These are phyloP conservation scores for Acholoe squamosa DNA, from an alignment of 2,888 invertebrate species.

Conservation along the genomic window DNA sequence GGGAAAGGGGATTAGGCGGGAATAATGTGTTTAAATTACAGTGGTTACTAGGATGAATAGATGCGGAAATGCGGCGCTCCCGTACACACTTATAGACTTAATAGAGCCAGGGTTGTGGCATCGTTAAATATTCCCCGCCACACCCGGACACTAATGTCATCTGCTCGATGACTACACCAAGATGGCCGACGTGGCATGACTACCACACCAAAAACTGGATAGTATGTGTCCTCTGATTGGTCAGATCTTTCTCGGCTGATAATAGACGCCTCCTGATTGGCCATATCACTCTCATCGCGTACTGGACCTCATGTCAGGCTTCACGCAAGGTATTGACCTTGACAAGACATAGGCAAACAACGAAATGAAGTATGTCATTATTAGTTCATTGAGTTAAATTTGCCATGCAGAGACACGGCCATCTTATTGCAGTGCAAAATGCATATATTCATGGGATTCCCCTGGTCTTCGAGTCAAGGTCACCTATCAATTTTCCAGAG, in stretches of 20 bases:
- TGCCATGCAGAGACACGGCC: too few relatives aligned
- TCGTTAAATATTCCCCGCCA: background rate
- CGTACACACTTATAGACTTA: slow-evolving; percentile 17
- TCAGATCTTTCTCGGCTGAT: background rate
- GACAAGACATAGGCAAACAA: background rate
- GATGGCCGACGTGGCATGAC: background rate
- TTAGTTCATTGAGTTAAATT: too few relatives aligned
- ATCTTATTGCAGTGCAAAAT: too few relatives aligned
- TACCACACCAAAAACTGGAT: background rate
- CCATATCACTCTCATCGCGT: background rate
- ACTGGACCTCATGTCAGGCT: background rate
- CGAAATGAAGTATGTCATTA: background rate
- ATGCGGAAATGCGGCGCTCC: background rate
- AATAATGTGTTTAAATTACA: slow-evolving; percentile 44
- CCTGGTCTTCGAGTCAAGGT: too few relatives aligned
- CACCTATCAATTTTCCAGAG: too few relatives aligned
- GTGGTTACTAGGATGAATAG: slow-evolving; percentile 10
- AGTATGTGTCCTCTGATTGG: background rate
- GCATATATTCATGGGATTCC: too few relatives aligned
- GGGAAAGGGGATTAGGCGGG: slow-evolving; percentile 16
- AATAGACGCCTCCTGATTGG: background rate
- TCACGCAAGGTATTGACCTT: background rate
- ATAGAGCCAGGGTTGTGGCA: background rate
- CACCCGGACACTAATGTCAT: background rate
- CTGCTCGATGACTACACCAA: background rate